Percentiles rank a stretch among this genome's conserved stretches.
These are phyloP conservation scores for Egretta garzetta DNA, from an alignment of 2,113 vertebrate species.

Conservation along the genomic window DNA sequence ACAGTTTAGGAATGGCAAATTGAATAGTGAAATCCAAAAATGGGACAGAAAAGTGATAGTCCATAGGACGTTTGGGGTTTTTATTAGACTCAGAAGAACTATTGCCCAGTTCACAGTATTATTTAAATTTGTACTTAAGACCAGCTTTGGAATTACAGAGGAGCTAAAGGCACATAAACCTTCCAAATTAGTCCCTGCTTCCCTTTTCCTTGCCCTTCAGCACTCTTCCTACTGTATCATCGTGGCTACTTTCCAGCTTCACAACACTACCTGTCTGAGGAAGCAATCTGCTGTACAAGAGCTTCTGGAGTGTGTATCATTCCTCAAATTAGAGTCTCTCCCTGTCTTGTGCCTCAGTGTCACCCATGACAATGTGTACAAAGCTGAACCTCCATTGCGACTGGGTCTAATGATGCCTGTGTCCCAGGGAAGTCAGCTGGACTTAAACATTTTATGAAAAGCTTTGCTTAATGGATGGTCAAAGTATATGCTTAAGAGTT, in stretches of 20 bases:
- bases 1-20: slow-evolving; percentile 10
- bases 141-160: slow-evolving; percentile 26
- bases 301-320: background rate
- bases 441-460: background rate
- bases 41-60: background rate
- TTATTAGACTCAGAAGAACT: slow-evolving; percentile 13
- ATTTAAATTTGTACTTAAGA: slow-evolving; percentile 58
- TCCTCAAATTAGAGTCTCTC: rapidly evolving
- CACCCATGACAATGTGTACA: background rate
- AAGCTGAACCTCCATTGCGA: background rate
- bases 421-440: background rate
- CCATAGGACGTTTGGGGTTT: background rate
- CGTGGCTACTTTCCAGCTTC: background rate
- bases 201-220: slow-evolving; percentile 52
- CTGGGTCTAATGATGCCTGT: rapidly evolving
- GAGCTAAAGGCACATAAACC: slow-evolving; percentile 52
- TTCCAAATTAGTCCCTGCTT: slow-evolving; percentile 54
- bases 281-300: background rate
- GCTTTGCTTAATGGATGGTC: background rate
- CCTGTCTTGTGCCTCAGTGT: background rate
- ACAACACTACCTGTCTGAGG: background rate
- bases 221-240: background rate
- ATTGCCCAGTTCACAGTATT: slow-evolving; percentile 13
- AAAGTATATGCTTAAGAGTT: background rate
- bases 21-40: background rate